Conservation (phyloP, 1,140 invertebrate species). For the Drosophila melanogaster region Release_6_plus_ISO1_MT NT_033779.5:8254501-8255000, state of each 20-base stretch:
- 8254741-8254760: neutral
- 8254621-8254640: slow-evolving; percentile 48
- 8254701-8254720: neutral
- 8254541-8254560: slow-evolving; percentile 56
- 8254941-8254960: neutral
- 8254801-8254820: too few relatives aligned
- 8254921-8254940: too few relatives aligned
- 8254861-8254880: too few relatives aligned
- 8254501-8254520: slow-evolving; percentile 33
- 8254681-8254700: neutral
- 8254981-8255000: slow-evolving; percentile 10
- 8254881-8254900: too few relatives aligned
- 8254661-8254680: slow-evolving; percentile 1
- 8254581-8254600: slow-evolving; percentile 42
- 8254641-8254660: slow-evolving; percentile 30
- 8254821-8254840: too few relatives aligned
- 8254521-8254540: slow-evolving; percentile 27
- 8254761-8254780: too few relatives aligned
- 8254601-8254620: slow-evolving; percentile 47
- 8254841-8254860: too few relatives aligned
- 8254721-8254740: too few relatives aligned
- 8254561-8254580: slow-evolving; percentile 30
- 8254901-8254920: too few relatives aligned
- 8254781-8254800: too few relatives aligned
- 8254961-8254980: rapidly evolving